Percentiles rank a stretch among this genome's conserved stretches.
Evolutionary conservation across 2,797 vertebrate species (phyloP).

Genomic region (Propithecus perrieri): DNA sequence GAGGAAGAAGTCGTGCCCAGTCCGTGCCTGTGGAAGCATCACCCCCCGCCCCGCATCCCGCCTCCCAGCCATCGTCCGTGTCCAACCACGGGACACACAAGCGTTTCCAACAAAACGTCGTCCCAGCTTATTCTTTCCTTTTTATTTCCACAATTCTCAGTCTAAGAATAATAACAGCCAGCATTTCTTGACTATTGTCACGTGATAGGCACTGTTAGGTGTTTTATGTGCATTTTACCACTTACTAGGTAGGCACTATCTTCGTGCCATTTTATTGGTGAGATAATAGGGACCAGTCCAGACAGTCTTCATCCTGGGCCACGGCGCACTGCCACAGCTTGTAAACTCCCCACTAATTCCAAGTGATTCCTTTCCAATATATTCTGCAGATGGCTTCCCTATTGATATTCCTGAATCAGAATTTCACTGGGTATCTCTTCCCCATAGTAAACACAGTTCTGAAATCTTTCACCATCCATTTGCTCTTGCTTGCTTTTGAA

Average conservation of each 20-base stretch:
- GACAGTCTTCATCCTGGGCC: accelerated
- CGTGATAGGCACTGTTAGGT: not conserved
- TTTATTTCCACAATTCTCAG: too few species aligned
- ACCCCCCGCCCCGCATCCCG: not conserved
- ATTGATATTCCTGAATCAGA: not conserved
- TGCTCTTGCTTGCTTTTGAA: not conserved
- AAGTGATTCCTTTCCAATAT: too few species aligned
- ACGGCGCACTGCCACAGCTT: accelerated
- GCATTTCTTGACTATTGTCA: accelerated
- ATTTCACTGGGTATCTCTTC: accelerated
- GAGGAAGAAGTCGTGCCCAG: accelerated
- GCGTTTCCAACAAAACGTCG: not conserved
- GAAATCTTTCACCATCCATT: not conserved
- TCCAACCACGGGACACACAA: accelerated
- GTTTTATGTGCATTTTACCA: accelerated
- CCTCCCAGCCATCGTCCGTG: accelerated
- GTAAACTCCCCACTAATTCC: not conserved
- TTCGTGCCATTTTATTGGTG: accelerated
- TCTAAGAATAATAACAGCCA: accelerated
- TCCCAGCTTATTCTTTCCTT: not conserved
- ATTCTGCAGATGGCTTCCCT: not conserved
- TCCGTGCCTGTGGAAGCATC: accelerated
- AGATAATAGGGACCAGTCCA: not conserved
- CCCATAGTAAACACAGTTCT: not conserved
- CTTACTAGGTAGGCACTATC: accelerated